These are phyloP conservation scores for Beris morrisii DNA, from an alignment of 2,888 invertebrate genomes.

Conservation along the genomic window DNA sequence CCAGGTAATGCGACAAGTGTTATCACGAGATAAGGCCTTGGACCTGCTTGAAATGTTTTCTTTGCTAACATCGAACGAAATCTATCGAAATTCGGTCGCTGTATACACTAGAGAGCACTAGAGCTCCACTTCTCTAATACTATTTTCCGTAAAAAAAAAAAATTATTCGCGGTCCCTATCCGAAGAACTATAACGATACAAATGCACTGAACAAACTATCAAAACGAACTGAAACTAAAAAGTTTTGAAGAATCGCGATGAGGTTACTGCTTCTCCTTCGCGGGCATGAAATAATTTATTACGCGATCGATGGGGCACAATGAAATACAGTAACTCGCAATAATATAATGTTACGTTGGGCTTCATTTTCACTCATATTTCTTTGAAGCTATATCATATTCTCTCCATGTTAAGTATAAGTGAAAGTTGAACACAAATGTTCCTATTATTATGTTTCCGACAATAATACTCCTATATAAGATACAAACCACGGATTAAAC, in stretches of 20 bases:
- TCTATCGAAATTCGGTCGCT: slow-evolving; percentile 3
- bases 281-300: slow-evolving; percentile 7
- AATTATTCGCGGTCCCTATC: slow-evolving; percentile 2
- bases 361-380: too few species aligned
- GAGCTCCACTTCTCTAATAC: too few species aligned
- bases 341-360: too few species aligned
- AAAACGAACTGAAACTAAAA: slow-evolving; percentile 17
- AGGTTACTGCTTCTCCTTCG: slow-evolving; percentile 20
- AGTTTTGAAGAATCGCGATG: slow-evolving; percentile 15
- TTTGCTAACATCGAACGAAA: slow-evolving; percentile 5
- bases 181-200: not conserved
- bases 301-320: slow-evolving; percentile 19
- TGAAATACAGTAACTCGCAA: slow-evolving; percentile 4
- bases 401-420: too few species aligned
- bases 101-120: too few species aligned
- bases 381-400: too few species aligned
- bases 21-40: slow-evolving; percentile 31
- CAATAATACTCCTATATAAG: too few species aligned
- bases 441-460: too few species aligned
- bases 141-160: too few species aligned
- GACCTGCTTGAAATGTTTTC: slow-evolving; percentile 4
- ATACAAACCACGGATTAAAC: too few species aligned
- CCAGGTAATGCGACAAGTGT: slow-evolving; percentile 1
- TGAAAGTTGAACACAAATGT: too few species aligned
- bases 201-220: slow-evolving; percentile 9